Base-by-base conservation (phyloP, 2,113 vertebrate genomes). In the Phylloscopus trochilus region DNA sequence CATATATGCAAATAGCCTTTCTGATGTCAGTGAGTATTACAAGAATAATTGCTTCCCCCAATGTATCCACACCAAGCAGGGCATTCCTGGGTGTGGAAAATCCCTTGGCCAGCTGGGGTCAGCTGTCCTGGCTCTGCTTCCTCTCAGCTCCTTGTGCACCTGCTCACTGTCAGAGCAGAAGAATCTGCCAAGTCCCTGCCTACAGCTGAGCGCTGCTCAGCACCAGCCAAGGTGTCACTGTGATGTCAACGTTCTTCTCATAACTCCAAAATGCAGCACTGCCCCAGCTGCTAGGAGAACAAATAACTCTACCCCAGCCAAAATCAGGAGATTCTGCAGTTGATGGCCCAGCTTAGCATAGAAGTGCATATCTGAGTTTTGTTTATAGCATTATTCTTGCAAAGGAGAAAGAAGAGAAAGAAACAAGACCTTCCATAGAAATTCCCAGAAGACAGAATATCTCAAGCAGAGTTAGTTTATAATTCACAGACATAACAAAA, bases 401-500 rank as follows among this genome's bases (percentile, higher is more conserved):
- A 33, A 73, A 53, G 17, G 3, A n/a, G n/a, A 69, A 63, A 58
- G 52, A 80, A 35, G 19, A 67, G 24, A 62, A 39, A 55, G 4
- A 74, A 59, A 41, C 35, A 73, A 15, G 14, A 75, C 20, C 28
- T 73, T 39, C 35, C 28, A 43, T 0, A 83, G n/a, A 69, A 79
- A 77, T 77, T 72, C 52, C 43, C 73, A 66, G 55, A 78, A 75
- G 76, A 35, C 11, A 47, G 33, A 30, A 2, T 49, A 53, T 75
- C 33, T 69, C 53, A 55, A 79, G 56, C 62, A 92, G 87, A 24
- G 24, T 59, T 59, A 62, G 33, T 67, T 87, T 80, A 37, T 76
- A 52, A 94, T 51, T 79, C 69, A 93, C 15, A 86, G n/a, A 37
- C 69, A 56, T n/a, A 88, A 73, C 43, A 94, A 91, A 94, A 87